Conservation (phyloP, 2,888 invertebrate genomes). For the Meganola albula region DNA sequence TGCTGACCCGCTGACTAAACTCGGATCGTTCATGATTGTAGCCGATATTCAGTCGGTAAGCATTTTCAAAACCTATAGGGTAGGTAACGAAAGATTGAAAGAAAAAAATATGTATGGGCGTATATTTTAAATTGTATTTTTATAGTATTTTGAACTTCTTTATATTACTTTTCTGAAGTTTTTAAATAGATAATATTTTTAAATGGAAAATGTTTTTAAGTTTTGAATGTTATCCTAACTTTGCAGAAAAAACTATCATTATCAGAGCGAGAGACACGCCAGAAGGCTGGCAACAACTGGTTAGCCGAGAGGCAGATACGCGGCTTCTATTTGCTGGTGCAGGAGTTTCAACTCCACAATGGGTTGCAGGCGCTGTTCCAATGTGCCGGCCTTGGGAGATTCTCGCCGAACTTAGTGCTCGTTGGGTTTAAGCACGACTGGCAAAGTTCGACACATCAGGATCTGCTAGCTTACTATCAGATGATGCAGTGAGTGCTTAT, state of each 20-base stretch:
- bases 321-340: slow-evolving; percentile 90
- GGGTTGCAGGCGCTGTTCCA: slow-evolving; percentile 90
- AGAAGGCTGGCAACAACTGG: slow-evolving; percentile 82
- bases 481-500: slow-evolving; percentile 93
- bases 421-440: slow-evolving; percentile 97
- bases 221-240: no score
- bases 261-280: slow-evolving; percentile 10
- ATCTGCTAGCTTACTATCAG: slow-evolving; percentile 92
- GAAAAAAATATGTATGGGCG: no score
- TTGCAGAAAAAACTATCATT: slow-evolving; percentile 10
- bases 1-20: slow-evolving; percentile 91
- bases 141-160: no score
- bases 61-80: no score
- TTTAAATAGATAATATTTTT: no score
- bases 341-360: slow-evolving; percentile 82
- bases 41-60: slow-evolving; percentile 88
- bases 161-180: no score
- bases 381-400: slow-evolving; percentile 91
- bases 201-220: no score
- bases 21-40: slow-evolving; percentile 91
- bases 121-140: no score
- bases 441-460: slow-evolving; percentile 80
- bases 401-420: slow-evolving; percentile 87
- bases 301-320: slow-evolving; percentile 87
- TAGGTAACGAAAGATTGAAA: no score